Evolutionary conservation across 1,140 invertebrate genomes (phyloP), one percentile per base, ranked within the genome.

Genomic region (Anagrus nilaparvatae): DNA sequence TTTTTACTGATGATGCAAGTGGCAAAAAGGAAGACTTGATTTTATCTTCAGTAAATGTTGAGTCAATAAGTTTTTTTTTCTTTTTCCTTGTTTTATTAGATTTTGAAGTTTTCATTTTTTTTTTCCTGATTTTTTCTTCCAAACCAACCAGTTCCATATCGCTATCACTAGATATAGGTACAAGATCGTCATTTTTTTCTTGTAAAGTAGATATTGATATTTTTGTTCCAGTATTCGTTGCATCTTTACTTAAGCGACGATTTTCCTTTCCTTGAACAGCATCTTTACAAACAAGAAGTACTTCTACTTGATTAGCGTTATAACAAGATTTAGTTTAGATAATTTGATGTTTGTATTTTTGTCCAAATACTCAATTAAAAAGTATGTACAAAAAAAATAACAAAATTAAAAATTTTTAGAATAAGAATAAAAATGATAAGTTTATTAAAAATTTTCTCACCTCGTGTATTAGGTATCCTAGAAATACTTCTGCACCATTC

Each of bases 121-220:
- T 47, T 50, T 61, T 43, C 58, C 64, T 31, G 34, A 59, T 36
- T 42, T 58, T 46, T 58, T 54, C 30, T 54, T 47, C 46, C 17
- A 61, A 43, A 29, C 58, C 58, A n/a, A 64, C 57, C 8, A 61
- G 50, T 36, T 69, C 65, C 57, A 63, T 59, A 35, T 69, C 66
- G 12, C 58, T 65, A 40, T 67, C 65, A 17, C 64, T 67, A 3
- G 65, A 67, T n/a, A 67, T 67, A 9, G 63, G 58, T 16, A 63
- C 54, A 18, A 69, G 51, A 43, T 63, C 62, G 9, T 67, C 58
- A 9, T 61, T 65, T 28, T 59, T 66, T 43, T 61, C 61, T 40
- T 60, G 61, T 12, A 61, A 40, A 0, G 53, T 64, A 9, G 55
- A 17, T 37, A 17, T 27, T 6, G 24, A 27, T 27, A 7, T 30